These are phyloP conservation scores for Pseudopodoces humilis DNA, from an alignment of 2,113 vertebrate genomes.

Conservation along the genomic window DNA sequence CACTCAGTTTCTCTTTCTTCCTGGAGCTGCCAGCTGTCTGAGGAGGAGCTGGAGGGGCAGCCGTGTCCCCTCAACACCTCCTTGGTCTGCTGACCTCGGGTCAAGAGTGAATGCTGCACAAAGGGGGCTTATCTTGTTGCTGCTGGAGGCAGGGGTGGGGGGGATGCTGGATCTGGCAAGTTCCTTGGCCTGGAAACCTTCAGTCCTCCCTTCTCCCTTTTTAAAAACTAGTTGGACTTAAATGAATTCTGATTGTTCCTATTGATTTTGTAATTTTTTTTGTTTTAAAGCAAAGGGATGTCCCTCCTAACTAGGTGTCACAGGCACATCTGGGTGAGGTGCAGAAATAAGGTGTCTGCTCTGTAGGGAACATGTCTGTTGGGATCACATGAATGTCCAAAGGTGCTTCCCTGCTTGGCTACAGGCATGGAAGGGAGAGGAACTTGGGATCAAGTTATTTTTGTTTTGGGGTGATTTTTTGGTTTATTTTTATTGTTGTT, in stretches of 20 bases:
- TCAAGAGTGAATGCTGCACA: neutral
- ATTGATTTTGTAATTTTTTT: neutral
- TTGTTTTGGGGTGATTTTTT: neutral
- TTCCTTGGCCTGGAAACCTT: neutral
- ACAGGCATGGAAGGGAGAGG: neutral
- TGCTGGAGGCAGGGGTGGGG: neutral
- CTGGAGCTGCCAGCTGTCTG: neutral
- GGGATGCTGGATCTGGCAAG: neutral
- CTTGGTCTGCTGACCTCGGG: neutral
- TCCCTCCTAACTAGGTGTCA: neutral
- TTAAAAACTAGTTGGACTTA: neutral
- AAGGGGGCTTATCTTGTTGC: neutral
- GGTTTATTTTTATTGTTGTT: neutral
- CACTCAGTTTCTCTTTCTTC: neutral
- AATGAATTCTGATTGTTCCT: neutral
- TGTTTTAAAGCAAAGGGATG: conserved; percentile 42
- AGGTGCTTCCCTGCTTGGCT: conserved; percentile 7
- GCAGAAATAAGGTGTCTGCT: neutral
- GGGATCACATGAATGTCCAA: neutral
- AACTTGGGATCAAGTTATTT: conserved; percentile 46
- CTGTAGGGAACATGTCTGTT: conserved; percentile 15
- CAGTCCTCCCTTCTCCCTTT: neutral
- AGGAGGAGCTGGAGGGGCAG: neutral
- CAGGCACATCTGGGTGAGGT: neutral
- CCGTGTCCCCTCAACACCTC: neutral